Conservation (phyloP, 2,113 vertebrate species). For the Zootoca vivipara region DNA sequence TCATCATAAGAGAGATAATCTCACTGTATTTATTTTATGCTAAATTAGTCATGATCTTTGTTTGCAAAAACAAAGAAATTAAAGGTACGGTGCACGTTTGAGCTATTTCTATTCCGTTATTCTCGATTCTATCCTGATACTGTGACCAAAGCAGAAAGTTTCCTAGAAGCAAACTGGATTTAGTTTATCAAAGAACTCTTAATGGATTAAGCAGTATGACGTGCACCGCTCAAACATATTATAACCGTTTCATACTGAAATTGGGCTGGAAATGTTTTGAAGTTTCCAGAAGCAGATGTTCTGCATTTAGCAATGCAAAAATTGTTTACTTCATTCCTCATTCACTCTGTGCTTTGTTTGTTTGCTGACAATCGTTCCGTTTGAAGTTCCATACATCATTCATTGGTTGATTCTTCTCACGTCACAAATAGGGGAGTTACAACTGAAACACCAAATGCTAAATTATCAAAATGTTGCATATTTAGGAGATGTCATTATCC, state of each 20-base stretch:
- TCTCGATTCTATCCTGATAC: no score
- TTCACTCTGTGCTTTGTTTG: background rate
- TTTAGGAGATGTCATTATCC: background rate
- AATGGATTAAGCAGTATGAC: background rate
- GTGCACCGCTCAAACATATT: background rate
- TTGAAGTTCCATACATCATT: background rate
- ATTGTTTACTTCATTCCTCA: background rate
- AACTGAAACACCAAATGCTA: background rate
- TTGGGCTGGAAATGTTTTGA: background rate
- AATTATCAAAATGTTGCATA: background rate
- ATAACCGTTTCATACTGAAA: background rate
- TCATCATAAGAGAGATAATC: background rate
- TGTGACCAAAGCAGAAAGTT: background rate
- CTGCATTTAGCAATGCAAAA: background rate
- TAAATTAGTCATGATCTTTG: background rate
- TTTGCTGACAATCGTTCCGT: background rate
- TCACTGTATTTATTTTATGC: background rate
- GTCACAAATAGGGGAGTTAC: background rate
- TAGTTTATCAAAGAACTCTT: background rate
- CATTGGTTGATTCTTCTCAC: background rate
- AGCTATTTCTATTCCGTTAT: no score
- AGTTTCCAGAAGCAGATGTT: background rate
- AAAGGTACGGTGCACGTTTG: no score
- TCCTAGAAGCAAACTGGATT: background rate
- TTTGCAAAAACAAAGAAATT: background rate